Evolutionary conservation across 2,113 vertebrate genomes (phyloP), one percentile per base, ranked within the genome.

Genomic region (Acanthisitta chloris): DNA sequence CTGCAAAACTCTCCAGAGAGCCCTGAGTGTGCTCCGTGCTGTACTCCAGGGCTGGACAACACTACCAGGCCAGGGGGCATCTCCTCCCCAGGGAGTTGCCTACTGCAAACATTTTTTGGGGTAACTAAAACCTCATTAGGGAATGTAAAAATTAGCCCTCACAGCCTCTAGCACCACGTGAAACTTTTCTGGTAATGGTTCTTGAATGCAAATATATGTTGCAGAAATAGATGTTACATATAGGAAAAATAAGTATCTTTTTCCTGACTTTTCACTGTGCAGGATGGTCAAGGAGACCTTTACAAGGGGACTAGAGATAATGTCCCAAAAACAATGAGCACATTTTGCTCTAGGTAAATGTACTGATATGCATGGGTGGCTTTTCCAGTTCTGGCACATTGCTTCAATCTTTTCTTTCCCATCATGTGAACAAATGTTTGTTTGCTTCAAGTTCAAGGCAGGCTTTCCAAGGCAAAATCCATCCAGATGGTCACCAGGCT

Each of bases 401-500:
- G 61, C 62, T 92, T 86, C 80, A 43, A 20, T 71, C 43, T 90
- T 87, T 79, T 88, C 55, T 72, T 91, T 92, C 88, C 36, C 34
- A 70, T 74, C 70, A 74, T 65, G 62, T 94, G 91, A 91, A 87
- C 94, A 96, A 90, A 94, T 95, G 96, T 94, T 91, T 94, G 46
- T 57, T 91, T 89, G 89, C 69, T 92, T 85, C 76, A 80, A 92
- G 73, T 96, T 96, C 94, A 87, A 31, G 87, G 84, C 65, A 84
- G 58, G n/a, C 65, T 90, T 95, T 97, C 90, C 90, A 88, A 93
- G 26, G 59, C 76, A 94, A 92, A 97, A 94, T 81, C 82, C 73
- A 95, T 87, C 92, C 97, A 97, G 96, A 97, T 97, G 96, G 94
- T 85, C 89, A 92, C 38, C 73, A 92, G 70, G 55, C 81, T 67